A percentile compares a stretch with the other conserved stretches of the same genome.
phyloP scores from a whole-genome alignment of 35 echinoderm and acorn worm genomes.

The Strongylocentrotus purpuratus region DNA sequence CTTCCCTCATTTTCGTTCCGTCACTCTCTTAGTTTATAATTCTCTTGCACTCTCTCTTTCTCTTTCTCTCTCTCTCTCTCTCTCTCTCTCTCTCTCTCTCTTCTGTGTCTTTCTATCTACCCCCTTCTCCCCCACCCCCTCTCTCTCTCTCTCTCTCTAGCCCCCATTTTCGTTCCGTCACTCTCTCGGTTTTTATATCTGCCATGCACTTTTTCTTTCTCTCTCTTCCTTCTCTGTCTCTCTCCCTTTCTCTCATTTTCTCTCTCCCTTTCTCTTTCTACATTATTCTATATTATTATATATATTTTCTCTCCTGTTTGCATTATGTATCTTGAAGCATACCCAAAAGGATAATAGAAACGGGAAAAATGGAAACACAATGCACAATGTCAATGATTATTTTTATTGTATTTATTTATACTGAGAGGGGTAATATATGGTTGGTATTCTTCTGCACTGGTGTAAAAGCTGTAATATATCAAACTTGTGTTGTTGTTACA shows the following conservation, averaged over 20 bases:
- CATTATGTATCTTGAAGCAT: no score
- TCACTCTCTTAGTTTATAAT: no score
- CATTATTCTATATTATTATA: no score
- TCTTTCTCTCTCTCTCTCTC: not conserved
- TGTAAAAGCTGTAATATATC: no score
- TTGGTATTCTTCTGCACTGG: no score
- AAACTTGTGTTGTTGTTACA: no score
- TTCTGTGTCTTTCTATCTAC: not conserved
- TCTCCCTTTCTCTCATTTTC: not conserved
- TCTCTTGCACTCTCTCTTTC: not conserved
- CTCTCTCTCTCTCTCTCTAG: not conserved
- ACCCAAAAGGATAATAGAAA: no score
- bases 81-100: not conserved
- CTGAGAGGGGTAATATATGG: no score
- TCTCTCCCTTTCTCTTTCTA: not conserved
- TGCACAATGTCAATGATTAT: no score
- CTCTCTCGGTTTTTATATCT: not conserved
- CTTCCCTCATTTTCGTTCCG: not conserved
- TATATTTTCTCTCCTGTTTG: no score
- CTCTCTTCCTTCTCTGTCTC: not conserved
- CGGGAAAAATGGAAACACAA: no score
- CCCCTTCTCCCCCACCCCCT: not conserved
- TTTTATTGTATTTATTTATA: no score
- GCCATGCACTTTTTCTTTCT: not conserved
- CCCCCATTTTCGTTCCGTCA: not conserved